Percentiles rank a stretch among this genome's conserved stretches.
Evolutionary conservation across 92 coral and sea anemone species (phyloP).

Genomic region (Galaxea fascicularis): DNA sequence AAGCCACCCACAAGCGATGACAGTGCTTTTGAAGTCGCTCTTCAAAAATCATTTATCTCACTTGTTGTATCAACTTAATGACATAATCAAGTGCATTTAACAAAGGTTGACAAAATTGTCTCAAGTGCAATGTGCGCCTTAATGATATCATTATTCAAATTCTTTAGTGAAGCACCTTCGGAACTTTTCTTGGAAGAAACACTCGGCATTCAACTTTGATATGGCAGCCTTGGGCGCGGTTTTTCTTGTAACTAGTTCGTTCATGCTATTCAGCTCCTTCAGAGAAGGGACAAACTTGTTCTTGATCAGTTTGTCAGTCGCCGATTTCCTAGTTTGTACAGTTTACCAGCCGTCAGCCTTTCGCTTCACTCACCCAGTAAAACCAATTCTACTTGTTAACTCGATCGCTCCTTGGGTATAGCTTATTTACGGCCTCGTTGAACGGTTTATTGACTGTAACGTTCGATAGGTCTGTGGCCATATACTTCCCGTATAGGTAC

Average conservation of each 20-base stretch:
- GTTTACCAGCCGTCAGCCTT: conserved; percentile 23
- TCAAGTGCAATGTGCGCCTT: too few relatives aligned
- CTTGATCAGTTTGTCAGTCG: conserved; percentile 36
- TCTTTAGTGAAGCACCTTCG: not conserved
- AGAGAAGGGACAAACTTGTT: conserved; percentile 2
- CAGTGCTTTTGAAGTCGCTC: too few relatives aligned
- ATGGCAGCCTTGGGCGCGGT: conserved; percentile 16
- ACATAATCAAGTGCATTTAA: too few relatives aligned
- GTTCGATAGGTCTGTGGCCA: conserved; percentile 34
- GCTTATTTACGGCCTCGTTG: conserved; percentile 22
- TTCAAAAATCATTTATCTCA: too few relatives aligned
- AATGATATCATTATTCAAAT: too few relatives aligned
- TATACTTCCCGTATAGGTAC: conserved; percentile 35
- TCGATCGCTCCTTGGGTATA: conserved; percentile 1
- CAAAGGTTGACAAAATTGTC: too few relatives aligned
- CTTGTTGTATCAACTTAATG: too few relatives aligned
- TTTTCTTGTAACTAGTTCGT: conserved; percentile 14
- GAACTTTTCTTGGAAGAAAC: too few relatives aligned
- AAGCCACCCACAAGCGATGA: too few relatives aligned
- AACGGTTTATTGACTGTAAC: conserved; percentile 33
- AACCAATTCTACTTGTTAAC: not conserved
- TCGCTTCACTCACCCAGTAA: not conserved
- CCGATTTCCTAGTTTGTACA: conserved; percentile 32
- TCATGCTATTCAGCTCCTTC: not conserved
- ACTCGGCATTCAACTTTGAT: too few relatives aligned